phyloP scores from a whole-genome alignment of 1,140 invertebrate genomes.

The Halictus rubicundus region DNA sequence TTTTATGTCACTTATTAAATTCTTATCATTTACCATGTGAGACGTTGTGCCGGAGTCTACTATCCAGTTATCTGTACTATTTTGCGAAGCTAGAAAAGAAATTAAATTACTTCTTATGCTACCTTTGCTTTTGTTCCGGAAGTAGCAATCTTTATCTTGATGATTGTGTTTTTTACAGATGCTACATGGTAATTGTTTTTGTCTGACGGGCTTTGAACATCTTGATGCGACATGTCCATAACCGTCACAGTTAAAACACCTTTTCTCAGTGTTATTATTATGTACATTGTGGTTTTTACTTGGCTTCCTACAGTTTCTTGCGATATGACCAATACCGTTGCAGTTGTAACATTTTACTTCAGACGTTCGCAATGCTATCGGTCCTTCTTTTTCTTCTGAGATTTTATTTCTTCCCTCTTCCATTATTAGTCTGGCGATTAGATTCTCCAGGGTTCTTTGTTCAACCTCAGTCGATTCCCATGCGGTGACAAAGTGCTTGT shows the following conservation, averaged over 20 bases:
- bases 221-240: too few species aligned
- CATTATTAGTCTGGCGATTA: neutral
- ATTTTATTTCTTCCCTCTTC: neutral
- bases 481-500: too few species aligned
- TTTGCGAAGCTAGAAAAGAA: neutral
- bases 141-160: neutral
- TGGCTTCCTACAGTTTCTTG: neutral
- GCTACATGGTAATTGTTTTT: too few species aligned
- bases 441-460: neutral
- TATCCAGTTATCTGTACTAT: neutral
- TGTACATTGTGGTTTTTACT: too few species aligned
- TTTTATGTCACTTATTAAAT: too few species aligned
- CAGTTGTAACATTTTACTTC: neutral
- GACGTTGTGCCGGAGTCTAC: neutral
- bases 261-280: too few species aligned
- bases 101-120: too few species aligned
- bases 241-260: too few species aligned
- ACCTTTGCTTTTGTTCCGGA: neutral
- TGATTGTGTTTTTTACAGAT: constrained; percentile 6
- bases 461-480: neutral
- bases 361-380: neutral
- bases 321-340: neutral
- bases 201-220: neutral
- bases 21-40: neutral
- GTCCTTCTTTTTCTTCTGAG: neutral